Base-by-base conservation (phyloP, 2,113 vertebrate species). In the Onychostruthus taczanowskii region DNA sequence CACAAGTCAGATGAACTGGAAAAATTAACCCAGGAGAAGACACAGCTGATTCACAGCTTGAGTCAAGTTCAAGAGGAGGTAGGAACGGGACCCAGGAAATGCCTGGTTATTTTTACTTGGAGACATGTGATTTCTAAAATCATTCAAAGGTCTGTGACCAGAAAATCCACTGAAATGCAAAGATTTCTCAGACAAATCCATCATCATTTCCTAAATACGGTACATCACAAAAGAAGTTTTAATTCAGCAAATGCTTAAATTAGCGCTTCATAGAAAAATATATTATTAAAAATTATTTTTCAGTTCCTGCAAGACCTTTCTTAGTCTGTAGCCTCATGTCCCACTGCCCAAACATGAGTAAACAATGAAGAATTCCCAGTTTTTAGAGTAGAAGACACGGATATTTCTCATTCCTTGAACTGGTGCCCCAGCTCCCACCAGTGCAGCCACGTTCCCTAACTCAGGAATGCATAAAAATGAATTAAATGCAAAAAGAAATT, bases 1-100 rank as follows among this genome's bases (percentile, higher is more conserved):
- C 97, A 98, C 95, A 98, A 97, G 97, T 97, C 98, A 43, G 96
- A 97, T 37, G 97, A 99, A 80, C 96, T 98, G 96, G 98, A 97
- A 94, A 97, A 97, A 94, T 81, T 98, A 58, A 96, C 87, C 68
- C 93, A 97, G 84, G 97, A 98, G 41, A 96, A 98, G 35, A 93
- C 97, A 33, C 97, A 97, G 30, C 96, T 98, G 96, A 97, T 92
- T 64, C 96, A 97, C 95, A 98, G 92, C 12, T 97, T 98, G 75
- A 90, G 90, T 84, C 96, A 96, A 89, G 97, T 98, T 61, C 97
- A 98, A 74, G 96, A 98, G 62, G 98, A 99, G 98, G 99, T 99
- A 98, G 63, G 98, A 87, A 10, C 28, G 49, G n/a, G 50, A 15
- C 49, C 2, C 3, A 63, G 89, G 76, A 88, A 90, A 79, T 69